A percentile compares a stretch with the other conserved stretches of the same genome.
phyloP scores from a whole-genome alignment of 2,113 vertebrate species.

The Chloropsis cyanopogon region DNA sequence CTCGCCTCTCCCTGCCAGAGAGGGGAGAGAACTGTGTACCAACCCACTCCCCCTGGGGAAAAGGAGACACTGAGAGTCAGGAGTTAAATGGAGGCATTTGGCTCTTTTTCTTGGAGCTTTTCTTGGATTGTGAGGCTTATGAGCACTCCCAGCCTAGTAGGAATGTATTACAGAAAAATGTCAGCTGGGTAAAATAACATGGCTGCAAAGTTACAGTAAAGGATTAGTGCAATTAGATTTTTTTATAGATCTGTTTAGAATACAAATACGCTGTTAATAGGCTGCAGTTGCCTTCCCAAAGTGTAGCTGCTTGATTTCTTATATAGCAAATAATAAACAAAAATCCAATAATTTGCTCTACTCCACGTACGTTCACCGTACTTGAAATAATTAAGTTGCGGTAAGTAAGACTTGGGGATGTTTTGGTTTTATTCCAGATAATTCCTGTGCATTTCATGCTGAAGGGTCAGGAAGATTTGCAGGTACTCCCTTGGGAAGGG shows the following conservation, averaged over 20 bases:
- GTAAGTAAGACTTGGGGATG: neutral
- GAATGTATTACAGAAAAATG: neutral
- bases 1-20: neutral
- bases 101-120: neutral
- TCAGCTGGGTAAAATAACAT: neutral
- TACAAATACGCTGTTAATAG: neutral
- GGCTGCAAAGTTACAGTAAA: neutral
- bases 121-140: neutral
- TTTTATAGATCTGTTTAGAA: neutral
- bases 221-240: neutral
- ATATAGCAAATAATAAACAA: neutral
- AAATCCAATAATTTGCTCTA: neutral
- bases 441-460: neutral
- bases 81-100: neutral
- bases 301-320: neutral
- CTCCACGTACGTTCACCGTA: rapidly evolving
- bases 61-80: rapidly evolving
- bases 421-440: neutral
- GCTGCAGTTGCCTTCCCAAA: neutral
- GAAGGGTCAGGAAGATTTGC: neutral
- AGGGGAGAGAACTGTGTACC: rapidly evolving
- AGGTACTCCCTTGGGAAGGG: neutral
- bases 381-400: neutral
- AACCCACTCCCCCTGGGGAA: rapidly evolving
- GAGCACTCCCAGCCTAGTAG: neutral